A percentile compares a stretch with the other conserved stretches of the same genome.
phyloP scores from a whole-genome alignment of 2,888 invertebrate species.

The Agriopis leucophaearia region DNA sequence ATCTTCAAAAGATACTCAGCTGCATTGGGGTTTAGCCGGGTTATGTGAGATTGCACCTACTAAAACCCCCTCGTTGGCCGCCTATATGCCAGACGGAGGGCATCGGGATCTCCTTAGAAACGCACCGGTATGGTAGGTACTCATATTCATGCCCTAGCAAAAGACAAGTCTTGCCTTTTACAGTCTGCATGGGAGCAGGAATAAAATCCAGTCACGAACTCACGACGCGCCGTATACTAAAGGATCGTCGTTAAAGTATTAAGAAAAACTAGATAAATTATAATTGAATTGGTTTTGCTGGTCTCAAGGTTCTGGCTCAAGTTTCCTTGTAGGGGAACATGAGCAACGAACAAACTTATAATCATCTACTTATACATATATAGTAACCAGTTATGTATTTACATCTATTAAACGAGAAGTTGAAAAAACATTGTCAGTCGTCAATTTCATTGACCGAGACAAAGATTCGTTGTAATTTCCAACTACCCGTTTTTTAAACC shows the following conservation, averaged over 20 bases:
- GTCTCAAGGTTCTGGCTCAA: constrained; percentile 64
- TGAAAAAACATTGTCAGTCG: not conserved
- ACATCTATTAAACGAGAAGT: not conserved
- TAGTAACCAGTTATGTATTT: not conserved
- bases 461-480: too few species aligned
- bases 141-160: constrained; percentile 4
- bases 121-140: too few species aligned
- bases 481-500: too few species aligned
- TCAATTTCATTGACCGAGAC: too few species aligned
- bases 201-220: constrained; percentile 45
- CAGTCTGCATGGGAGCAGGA: constrained; percentile 21
- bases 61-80: too few species aligned
- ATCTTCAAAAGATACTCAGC: too few species aligned
- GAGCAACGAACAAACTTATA: constrained; percentile 49
- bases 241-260: constrained; percentile 51
- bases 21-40: too few species aligned
- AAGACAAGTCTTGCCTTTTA: constrained; percentile 19
- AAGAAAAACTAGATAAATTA: constrained; percentile 58
- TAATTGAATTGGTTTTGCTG: constrained; percentile 64
- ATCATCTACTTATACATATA: constrained; percentile 1
- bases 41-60: too few species aligned
- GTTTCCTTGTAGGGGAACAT: constrained; percentile 67
- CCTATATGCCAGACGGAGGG: too few species aligned
- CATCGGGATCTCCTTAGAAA: too few species aligned
- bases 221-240: constrained; percentile 49